These are phyloP conservation scores for Rhagologus leucostigma DNA, from an alignment of 2,113 vertebrate genomes.

Conservation along the genomic window DNA sequence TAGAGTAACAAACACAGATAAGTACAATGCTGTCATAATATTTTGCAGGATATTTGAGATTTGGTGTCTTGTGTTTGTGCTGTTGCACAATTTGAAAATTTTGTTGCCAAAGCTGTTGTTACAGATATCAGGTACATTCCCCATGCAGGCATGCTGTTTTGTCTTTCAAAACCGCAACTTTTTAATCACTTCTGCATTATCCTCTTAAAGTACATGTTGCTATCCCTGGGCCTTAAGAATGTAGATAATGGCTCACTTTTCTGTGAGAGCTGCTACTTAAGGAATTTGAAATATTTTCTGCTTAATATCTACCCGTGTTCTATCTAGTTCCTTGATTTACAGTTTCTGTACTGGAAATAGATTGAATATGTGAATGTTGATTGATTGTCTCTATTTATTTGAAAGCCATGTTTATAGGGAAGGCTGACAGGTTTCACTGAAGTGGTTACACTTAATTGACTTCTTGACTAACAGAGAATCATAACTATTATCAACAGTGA, in stretches of 20 bases:
- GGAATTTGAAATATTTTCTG: slow-evolving; percentile 11
- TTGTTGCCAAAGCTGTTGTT: background rate
- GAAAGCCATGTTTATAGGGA: background rate
- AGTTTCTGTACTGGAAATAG: background rate
- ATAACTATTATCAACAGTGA: background rate
- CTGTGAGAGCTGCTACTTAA: background rate
- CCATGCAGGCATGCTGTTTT: background rate
- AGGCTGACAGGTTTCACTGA: background rate
- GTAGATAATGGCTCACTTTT: background rate
- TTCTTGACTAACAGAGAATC: background rate
- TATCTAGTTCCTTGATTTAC: background rate
- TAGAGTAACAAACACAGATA: background rate
- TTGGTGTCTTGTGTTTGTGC: background rate
- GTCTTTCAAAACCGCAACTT: background rate
- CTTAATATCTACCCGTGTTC: background rate
- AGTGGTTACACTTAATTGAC: background rate
- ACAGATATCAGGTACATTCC: background rate
- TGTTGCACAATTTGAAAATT: background rate
- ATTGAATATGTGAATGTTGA: background rate
- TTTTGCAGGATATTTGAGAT: background rate
- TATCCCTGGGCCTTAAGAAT: background rate
- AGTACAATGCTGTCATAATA: background rate
- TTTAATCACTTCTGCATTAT: background rate
- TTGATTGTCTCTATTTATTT: background rate
- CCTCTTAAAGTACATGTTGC: background rate